These are phyloP conservation scores for Antennarius maculatus DNA, from an alignment of 2,797 vertebrate species.

Conservation along the genomic window DNA sequence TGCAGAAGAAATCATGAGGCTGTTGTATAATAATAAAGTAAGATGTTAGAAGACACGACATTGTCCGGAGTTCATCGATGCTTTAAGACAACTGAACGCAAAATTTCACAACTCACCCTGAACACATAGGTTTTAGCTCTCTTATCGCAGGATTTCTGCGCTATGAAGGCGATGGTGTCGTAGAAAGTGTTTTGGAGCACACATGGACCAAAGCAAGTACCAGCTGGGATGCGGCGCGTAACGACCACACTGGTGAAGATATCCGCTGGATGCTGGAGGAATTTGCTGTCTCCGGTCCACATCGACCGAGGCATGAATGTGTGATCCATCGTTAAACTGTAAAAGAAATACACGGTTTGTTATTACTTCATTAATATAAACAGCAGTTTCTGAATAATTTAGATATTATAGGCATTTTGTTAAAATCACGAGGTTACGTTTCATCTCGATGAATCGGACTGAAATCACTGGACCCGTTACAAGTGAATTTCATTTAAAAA, in stretches of 20 bases:
- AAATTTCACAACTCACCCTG: conserved; percentile 77
- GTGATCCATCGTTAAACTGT: conserved; percentile 84
- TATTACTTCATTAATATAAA: neutral
- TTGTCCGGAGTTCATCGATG: neutral
- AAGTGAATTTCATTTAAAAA: neutral
- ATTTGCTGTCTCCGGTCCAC: conserved; percentile 85
- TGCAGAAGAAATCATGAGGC: neutral
- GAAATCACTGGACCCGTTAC: neutral
- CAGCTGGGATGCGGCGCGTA: conserved; percentile 86
- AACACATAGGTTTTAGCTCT: conserved; percentile 85
- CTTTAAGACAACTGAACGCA: neutral
- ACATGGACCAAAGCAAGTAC: conserved; percentile 87
- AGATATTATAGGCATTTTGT: neutral
- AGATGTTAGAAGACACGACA: too few species aligned
- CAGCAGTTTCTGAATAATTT: neutral
- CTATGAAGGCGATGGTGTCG: conserved; percentile 91
- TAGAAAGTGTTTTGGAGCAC: conserved; percentile 86
- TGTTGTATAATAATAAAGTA: too few species aligned
- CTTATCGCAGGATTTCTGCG: conserved; percentile 87
- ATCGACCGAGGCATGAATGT: conserved; percentile 81
- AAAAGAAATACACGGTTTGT: neutral
- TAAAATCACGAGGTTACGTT: neutral
- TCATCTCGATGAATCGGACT: too few species aligned
- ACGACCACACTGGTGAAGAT: conserved; percentile 86
- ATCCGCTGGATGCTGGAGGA: conserved; percentile 85